Evolutionary conservation across 1,140 invertebrate genomes (phyloP), one percentile per base, ranked within the genome.

Genomic region (Eciton burchellii): DNA sequence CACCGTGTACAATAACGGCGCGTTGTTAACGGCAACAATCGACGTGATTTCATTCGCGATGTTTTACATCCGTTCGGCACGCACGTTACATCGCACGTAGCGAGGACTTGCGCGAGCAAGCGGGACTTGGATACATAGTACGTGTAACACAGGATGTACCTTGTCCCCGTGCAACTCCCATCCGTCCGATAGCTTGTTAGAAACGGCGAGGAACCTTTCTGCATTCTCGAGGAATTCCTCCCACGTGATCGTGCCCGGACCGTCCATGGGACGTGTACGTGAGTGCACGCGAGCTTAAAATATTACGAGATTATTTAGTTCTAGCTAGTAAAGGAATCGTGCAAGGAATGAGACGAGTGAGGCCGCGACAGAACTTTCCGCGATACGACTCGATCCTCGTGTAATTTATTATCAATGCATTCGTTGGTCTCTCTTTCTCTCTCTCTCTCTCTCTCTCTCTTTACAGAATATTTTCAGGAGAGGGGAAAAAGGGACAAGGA

Each of bases 181-280:
- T 52, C 85, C 82, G 70, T 94, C 93, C 12, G 89, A 91, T 45
- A 94, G 88, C 73, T 86, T 68, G 71, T 89, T 65, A 9, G 93
- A 94, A 43, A 91, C 4, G 73, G 65, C 24, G 14, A 91, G 81
- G 5, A 94, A 85, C 47, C 47, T 84, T 84, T 92, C 87, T 8
- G 93, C 93, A 84, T 92, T 84, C 14, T 87, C 81, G 3, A 94
- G 65, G 81, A 94, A 94, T 82, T 92, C 91, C 29, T 94, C 93
- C 93, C 93, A 94, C 24, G 91, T 93, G 0, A 93, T 66, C 5
- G 93, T 93, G n/a, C 93, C 93, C 49, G 89, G 83, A 29, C 91
- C 92, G n/a, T 93, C 92, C 93, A 94, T 94, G 3, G n/a, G 11
- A 35, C 35, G 12, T 57, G 11, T 9, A 56, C 14, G 9, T 11